A percentile compares a stretch with the other conserved stretches of the same genome.
phyloP scores from a whole-genome alignment of 2,113 vertebrate genomes.

The Cervus canadensis region DNA sequence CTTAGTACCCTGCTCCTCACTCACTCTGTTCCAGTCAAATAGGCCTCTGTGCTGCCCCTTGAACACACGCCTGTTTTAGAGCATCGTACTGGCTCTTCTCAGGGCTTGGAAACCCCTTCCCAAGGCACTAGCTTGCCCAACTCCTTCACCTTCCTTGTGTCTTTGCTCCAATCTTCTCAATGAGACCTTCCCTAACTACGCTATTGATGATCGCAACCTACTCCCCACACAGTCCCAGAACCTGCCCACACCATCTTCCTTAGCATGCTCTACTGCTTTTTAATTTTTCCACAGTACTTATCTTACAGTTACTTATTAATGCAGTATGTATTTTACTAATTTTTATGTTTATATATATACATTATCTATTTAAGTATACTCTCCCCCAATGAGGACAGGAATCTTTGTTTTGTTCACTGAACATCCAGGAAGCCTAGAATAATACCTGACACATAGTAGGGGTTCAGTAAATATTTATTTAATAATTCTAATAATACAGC shows the following conservation, averaged over 20 bases:
- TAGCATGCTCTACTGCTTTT: neutral
- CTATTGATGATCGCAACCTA: neutral
- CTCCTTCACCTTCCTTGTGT: neutral
- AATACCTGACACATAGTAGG: neutral
- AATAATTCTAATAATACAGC: neutral
- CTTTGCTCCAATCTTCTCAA: neutral
- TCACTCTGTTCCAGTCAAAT: neutral
- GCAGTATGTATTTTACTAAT: neutral
- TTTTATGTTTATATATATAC: neutral
- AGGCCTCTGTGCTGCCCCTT: neutral
- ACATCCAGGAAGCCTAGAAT: neutral
- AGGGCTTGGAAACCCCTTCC: neutral
- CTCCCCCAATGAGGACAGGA: neutral
- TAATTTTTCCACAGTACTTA: neutral
- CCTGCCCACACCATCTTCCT: neutral
- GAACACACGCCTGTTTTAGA: neutral
- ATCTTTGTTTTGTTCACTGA: neutral
- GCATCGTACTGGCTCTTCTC: neutral
- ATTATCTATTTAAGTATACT: neutral
- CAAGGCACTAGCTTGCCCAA: neutral
- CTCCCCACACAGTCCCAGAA: neutral
- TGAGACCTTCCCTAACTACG: neutral
- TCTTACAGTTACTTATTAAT: neutral
- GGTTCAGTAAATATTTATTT: neutral
- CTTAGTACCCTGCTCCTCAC: neutral